Conservation (phyloP, 2,888 invertebrate species). For the Nomada goodeniana region DNA sequence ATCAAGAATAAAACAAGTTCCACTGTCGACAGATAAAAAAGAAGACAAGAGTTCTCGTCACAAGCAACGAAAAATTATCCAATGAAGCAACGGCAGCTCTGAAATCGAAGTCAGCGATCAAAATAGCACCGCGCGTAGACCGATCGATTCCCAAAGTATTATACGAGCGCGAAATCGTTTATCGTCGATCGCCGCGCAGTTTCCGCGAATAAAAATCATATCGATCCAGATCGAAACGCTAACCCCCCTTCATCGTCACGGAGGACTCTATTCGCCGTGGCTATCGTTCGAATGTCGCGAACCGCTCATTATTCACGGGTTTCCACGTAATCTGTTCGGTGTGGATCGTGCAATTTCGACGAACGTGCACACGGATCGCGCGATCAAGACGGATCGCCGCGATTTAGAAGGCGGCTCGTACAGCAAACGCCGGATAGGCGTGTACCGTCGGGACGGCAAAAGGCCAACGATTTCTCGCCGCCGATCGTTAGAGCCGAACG, state of each 20-base stretch:
- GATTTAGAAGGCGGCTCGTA: slow-evolving; percentile 36
- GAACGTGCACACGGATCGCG: slow-evolving; percentile 10
- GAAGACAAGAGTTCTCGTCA: too few relatives aligned
- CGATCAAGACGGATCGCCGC: slow-evolving; percentile 49
- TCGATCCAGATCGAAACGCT: slow-evolving; percentile 16
- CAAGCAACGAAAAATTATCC: too few relatives aligned
- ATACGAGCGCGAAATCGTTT: background rate
- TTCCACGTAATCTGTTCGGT: slow-evolving; percentile 37
- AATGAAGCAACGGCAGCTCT: too few relatives aligned
- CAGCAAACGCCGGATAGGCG: slow-evolving; percentile 34
- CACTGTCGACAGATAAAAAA: too few relatives aligned
- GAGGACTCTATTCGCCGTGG: slow-evolving; percentile 23
- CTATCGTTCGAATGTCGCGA: slow-evolving; percentile 28
- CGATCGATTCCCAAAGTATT: too few relatives aligned
- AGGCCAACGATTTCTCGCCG: slow-evolving; percentile 41
- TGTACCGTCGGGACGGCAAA: slow-evolving; percentile 51
- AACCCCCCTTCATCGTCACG: slow-evolving; percentile 24
- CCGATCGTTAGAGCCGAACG: slow-evolving; percentile 71
- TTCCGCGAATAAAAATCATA: slow-evolving; percentile 7
- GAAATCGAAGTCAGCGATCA: too few relatives aligned
- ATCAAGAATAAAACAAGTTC: too few relatives aligned
- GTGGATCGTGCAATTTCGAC: slow-evolving; percentile 30
- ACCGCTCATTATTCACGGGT: slow-evolving; percentile 52
- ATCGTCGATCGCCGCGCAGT: background rate
- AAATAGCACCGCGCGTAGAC: too few relatives aligned